Conservation (phyloP, 2,113 vertebrate species). For the Aegotheles bennettii region DNA sequence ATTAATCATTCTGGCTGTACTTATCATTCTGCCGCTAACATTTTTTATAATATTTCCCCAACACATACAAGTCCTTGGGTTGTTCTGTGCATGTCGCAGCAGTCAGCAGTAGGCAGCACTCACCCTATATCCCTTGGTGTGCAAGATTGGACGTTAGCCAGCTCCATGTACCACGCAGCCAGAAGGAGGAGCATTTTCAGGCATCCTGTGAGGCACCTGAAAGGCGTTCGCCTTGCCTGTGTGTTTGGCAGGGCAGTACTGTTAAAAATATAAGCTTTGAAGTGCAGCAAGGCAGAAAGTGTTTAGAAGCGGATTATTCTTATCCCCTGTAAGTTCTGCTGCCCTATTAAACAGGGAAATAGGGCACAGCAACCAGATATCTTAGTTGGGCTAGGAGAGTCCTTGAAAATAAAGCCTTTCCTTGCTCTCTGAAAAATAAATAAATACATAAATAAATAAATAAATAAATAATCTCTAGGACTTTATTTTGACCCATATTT, state of each 20-base stretch:
- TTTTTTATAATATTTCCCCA: not conserved
- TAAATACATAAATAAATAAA: too few species aligned
- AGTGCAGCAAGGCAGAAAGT: not conserved
- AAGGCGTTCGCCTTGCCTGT: fast-evolving
- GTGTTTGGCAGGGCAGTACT: not conserved
- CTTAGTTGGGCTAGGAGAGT: not conserved
- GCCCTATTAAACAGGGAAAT: not conserved
- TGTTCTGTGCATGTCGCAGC: fast-evolving
- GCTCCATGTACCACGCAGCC: not conserved
- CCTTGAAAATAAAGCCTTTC: not conserved
- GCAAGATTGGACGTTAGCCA: not conserved
- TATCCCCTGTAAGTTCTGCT: not conserved
- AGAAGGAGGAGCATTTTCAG: not conserved
- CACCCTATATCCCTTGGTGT: not conserved
- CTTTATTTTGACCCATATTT: not conserved
- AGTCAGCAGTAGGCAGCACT: not conserved
- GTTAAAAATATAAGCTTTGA: not conserved
- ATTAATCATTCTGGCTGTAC: not conserved
- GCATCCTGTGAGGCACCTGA: not conserved
- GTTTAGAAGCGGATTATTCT: not conserved
- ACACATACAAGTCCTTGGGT: not conserved
- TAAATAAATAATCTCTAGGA: too few species aligned
- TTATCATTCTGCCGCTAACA: not conserved
- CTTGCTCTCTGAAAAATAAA: not conserved
- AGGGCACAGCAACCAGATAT: not conserved